These are phyloP conservation scores for Dipodomys merriami DNA, from an alignment of 2,113 vertebrate species.

Conservation along the genomic window DNA sequence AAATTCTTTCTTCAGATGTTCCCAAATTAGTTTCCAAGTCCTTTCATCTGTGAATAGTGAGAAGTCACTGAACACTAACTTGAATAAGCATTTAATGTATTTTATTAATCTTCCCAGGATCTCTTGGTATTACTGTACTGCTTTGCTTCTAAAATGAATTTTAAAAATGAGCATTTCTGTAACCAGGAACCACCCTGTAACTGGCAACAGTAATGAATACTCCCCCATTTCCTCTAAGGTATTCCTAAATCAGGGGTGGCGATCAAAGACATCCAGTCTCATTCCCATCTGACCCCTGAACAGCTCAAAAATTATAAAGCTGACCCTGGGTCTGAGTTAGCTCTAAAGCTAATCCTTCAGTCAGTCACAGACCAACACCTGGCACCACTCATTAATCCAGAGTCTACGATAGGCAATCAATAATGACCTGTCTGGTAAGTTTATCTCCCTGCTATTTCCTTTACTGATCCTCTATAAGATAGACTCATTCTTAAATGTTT, in stretches of 20 bases:
- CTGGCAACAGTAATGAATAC: constrained; percentile 37
- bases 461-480: background rate
- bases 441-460: background rate
- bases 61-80: constrained; percentile 58
- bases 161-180: constrained; percentile 7
- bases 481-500: background rate
- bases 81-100: constrained; percentile 43
- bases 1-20: constrained; percentile 59
- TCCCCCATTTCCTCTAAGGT: background rate
- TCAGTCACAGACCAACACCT: background rate
- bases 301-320: background rate
- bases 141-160: constrained; percentile 43
- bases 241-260: constrained; percentile 17
- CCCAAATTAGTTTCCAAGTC: constrained; percentile 59
- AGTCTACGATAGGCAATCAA: background rate
- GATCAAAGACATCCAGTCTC: background rate
- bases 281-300: background rate
- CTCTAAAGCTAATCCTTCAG: background rate
- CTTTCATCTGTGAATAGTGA: constrained; percentile 64
- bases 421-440: background rate
- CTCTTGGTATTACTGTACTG: background rate
- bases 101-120: constrained; percentile 58
- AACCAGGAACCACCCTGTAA: constrained; percentile 40
- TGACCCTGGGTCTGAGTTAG: background rate
- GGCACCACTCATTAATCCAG: background rate